Evolutionary conservation across 2,113 vertebrate species (phyloP), one percentile per base, ranked within the genome.

Genomic region (Electrona antarctica): DNA sequence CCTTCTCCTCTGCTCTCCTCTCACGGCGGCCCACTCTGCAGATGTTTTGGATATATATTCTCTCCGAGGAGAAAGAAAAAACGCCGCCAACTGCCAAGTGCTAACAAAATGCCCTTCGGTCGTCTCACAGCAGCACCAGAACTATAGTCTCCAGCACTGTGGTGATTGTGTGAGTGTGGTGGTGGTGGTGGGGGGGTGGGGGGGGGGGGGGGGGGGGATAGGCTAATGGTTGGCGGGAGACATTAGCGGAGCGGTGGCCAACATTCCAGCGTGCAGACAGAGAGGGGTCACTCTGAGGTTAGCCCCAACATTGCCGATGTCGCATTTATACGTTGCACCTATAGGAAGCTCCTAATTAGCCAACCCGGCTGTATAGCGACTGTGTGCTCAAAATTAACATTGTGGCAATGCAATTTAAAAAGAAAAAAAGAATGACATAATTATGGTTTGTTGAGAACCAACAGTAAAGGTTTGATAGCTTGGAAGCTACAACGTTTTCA

Each of bases 1-100:
- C 21, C 33, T 29, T 75, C 86, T 69, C 71, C 60, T 84, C 77
- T 79, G 79, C 75, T 56, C 60, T 64, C 58, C 9, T 11, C 61
- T 15, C 63, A 51, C 49, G 21, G 49, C 48, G 11, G 49, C 48
- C 63, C 49, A 52, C 63, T 65, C 63, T 89, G 88, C 88, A 90
- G 89, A 90, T 90, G 89, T 91, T 91, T 87, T 86, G 81, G 85
- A 85, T 79, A 82, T 79, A 66, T 84, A 84, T 87, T 88, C 83
- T 77, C 64, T 86, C 59, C 41, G 65, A 79, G 68, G 81, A 82
- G 86, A 63, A 64, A 51, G 77, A 21, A 21, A 21, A 21, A 21
- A 21, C 21, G 21, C 21, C 60, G 6, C 80, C 67, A 80, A 81
- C 82, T 80, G 79, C 79, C 74, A 75, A 82, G 58, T 66, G 68